Percentiles rank a stretch among this genome's conserved stretches.
Evolutionary conservation across 2,797 vertebrate species (phyloP).

Genomic region (Bovichtus diacanthus): DNA sequence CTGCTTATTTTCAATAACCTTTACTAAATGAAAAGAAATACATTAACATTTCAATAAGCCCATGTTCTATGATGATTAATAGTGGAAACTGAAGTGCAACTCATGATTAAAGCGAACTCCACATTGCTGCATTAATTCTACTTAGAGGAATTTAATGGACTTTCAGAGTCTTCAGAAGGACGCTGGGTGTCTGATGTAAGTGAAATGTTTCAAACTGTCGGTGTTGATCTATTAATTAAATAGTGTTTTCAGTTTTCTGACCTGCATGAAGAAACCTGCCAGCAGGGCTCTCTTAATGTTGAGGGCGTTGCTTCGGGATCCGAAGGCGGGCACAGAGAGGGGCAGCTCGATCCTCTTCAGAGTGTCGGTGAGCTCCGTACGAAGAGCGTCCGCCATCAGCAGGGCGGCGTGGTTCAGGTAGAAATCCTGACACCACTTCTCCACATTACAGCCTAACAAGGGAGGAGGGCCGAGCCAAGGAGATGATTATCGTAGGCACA

Average conservation of each 20-base stretch:
- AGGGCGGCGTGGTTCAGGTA: slow-evolving; percentile 87
- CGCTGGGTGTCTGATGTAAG: background rate
- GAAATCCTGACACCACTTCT: slow-evolving; percentile 89
- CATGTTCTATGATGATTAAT: background rate
- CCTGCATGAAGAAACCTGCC: slow-evolving; percentile 95
- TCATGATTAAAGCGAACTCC: slow-evolving; percentile 2
- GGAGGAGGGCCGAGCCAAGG: background rate
- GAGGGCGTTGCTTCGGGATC: slow-evolving; percentile 85
- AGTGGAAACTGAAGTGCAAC: background rate
- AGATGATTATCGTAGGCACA: background rate
- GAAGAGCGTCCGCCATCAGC: slow-evolving; percentile 84
- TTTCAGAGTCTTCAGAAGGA: background rate
- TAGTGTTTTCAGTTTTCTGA: slow-evolving; percentile 45
- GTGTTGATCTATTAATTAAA: background rate
- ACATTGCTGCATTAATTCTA: background rate
- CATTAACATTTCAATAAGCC: background rate
- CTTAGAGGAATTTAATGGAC: background rate
- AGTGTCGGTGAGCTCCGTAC: slow-evolving; percentile 85
- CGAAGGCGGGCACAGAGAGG: slow-evolving; percentile 87
- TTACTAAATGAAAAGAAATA: background rate
- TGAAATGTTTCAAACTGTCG: background rate
- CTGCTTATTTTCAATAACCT: background rate
- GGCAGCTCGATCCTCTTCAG: slow-evolving; percentile 91
- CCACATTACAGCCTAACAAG: slow-evolving; percentile 73
- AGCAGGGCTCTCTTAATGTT: slow-evolving; percentile 91